Conservation (phyloP, 2,113 vertebrate genomes). For the Sapayoa aenigma region DNA sequence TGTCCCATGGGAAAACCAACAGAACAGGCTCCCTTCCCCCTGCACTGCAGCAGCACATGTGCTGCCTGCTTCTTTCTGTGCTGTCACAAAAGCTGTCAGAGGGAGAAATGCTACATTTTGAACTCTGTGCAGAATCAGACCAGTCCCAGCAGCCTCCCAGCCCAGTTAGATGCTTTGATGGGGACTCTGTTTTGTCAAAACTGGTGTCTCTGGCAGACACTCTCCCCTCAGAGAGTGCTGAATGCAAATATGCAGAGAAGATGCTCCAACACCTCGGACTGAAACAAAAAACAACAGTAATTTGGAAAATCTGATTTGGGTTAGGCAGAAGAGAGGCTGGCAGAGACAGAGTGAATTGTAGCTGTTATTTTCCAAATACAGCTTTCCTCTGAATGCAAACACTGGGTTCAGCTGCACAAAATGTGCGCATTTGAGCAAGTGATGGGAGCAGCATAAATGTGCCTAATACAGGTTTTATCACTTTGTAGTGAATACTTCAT, state of each 20-base stretch:
- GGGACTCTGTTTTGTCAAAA: not conserved
- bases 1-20: not conserved
- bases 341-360: not conserved
- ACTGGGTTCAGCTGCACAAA: not conserved
- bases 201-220: not conserved
- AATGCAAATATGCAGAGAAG: not conserved
- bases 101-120: not conserved
- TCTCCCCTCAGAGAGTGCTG: not conserved
- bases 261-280: not conserved
- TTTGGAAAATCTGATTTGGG: not conserved
- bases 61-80: not conserved
- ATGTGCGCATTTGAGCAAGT: not conserved
- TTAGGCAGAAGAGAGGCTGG: not conserved
- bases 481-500: not conserved
- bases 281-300: not conserved
- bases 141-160: not conserved
- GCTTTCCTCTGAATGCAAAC: not conserved
- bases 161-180: not conserved
- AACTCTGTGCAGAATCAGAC: not conserved
- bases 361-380: not conserved
- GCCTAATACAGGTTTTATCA: not conserved
- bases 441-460: not conserved
- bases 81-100: not conserved
- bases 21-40: not conserved
- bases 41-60: not conserved